These are phyloP conservation scores for Pollenia labialis DNA, from an alignment of 2,888 invertebrate species.

Conservation along the genomic window DNA sequence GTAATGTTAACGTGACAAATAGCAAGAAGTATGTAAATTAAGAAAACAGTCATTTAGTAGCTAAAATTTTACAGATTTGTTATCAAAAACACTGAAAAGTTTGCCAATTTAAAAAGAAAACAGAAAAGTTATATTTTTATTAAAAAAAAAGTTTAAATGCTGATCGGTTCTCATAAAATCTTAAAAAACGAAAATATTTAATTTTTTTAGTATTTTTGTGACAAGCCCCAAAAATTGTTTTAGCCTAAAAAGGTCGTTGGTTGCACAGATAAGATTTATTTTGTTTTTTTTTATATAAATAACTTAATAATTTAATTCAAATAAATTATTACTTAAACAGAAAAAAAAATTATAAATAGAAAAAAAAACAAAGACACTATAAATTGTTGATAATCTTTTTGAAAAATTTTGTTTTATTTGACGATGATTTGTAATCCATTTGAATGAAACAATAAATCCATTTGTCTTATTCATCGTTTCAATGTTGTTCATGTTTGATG, in stretches of 20 bases:
- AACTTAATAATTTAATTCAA: background rate
- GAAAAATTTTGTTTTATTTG: constrained; percentile 25
- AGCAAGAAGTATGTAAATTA: background rate
- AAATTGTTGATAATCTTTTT: constrained; percentile 52
- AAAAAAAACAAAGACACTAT: background rate
- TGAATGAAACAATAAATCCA: constrained; percentile 68
- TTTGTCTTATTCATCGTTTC: constrained; percentile 66
- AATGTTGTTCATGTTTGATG: constrained; percentile 32
- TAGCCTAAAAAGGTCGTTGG: background rate
- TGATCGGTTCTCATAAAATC: background rate
- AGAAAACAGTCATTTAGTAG: background rate
- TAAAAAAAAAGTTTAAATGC: background rate
- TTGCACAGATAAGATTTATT: constrained; percentile 37
- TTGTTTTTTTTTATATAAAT: background rate
- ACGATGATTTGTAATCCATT: constrained; percentile 45
- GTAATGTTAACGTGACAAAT: constrained; percentile 32
- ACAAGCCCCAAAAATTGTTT: constrained; percentile 9
- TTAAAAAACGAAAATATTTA: constrained; percentile 20
- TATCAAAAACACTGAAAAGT: no score
- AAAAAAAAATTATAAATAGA: background rate
- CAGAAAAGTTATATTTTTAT: constrained; percentile 2
- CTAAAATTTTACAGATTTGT: background rate
- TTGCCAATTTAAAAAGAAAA: background rate
- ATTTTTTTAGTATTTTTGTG: background rate
- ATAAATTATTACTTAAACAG: background rate